These are phyloP conservation scores for Coilia nasus DNA, from an alignment of 2,797 vertebrate species.

Conservation along the genomic window DNA sequence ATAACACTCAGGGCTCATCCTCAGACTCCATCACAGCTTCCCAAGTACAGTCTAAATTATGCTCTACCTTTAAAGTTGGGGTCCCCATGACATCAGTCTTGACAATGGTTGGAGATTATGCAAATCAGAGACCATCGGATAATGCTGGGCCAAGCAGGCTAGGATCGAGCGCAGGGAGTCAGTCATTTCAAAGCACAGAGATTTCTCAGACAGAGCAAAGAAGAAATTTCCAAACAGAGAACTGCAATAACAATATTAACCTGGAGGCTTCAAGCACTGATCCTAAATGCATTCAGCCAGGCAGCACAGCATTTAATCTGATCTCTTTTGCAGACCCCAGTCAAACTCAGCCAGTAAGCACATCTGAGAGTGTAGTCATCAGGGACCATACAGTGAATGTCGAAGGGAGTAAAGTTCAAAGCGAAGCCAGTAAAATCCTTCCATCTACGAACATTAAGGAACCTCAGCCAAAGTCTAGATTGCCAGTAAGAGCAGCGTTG, in stretches of 20 bases:
- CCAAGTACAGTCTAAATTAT: constrained; percentile 89
- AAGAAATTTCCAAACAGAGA: constrained; percentile 80
- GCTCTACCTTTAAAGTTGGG: constrained; percentile 96
- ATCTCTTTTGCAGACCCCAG: constrained; percentile 72
- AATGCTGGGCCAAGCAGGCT: constrained; percentile 71
- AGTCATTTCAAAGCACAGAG: constrained; percentile 73
- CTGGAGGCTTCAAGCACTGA: constrained; percentile 75
- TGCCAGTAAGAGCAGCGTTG: constrained; percentile 85
- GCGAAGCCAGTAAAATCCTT: constrained; percentile 73
- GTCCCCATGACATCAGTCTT: constrained; percentile 85
- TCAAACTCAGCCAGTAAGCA: constrained; percentile 74
- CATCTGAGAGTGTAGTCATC: constrained; percentile 73
- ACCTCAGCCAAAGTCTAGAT: constrained; percentile 86
- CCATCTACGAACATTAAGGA: constrained; percentile 73
- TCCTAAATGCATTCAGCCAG: constrained; percentile 70
- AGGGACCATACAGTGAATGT: constrained; percentile 70
- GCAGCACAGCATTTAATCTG: constrained; percentile 76
- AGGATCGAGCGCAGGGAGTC: constrained; percentile 67
- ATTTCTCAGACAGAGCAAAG: constrained; percentile 76
- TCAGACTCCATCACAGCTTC: constrained; percentile 68
- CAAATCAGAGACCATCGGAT: constrained; percentile 76
- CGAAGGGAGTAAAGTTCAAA: constrained; percentile 72
- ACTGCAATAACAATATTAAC: constrained; percentile 85
- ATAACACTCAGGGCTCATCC: constrained; percentile 83
- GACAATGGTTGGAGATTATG: constrained; percentile 83